These are phyloP conservation scores for Aphodius granarius DNA, from an alignment of 2,888 invertebrate genomes.

Conservation along the genomic window DNA sequence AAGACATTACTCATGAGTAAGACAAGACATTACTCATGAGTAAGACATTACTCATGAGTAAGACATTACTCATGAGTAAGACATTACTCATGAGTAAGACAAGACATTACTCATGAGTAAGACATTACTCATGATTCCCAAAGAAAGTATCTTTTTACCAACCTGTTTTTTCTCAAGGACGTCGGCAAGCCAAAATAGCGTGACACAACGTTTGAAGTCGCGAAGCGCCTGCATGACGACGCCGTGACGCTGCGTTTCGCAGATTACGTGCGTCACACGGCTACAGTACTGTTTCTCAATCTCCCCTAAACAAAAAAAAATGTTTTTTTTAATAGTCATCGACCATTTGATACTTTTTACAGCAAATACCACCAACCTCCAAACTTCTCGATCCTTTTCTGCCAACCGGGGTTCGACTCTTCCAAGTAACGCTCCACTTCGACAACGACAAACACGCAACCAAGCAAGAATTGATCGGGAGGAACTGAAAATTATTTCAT, in stretches of 20 bases:
- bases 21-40: too few relatives aligned
- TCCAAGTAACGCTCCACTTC: slow-evolving; percentile 49
- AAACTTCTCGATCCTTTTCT: slow-evolving; percentile 50
- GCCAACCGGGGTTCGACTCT: slow-evolving; percentile 48
- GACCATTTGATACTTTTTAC: slow-evolving; percentile 13
- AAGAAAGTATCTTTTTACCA: too few relatives aligned
- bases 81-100: too few relatives aligned
- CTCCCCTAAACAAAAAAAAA: slow-evolving; percentile 63
- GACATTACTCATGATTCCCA: too few relatives aligned
- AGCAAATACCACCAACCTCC: too few relatives aligned
- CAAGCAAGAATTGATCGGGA: slow-evolving; percentile 84
- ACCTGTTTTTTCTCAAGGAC: slow-evolving; percentile 81
- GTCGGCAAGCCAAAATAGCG: slow-evolving; percentile 90
- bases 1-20: too few relatives aligned
- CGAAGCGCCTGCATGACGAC: slow-evolving; percentile 82
- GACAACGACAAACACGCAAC: slow-evolving; percentile 83
- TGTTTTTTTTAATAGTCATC: not conserved
- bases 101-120: too few relatives aligned
- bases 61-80: too few relatives aligned
- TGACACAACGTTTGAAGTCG: slow-evolving; percentile 73
- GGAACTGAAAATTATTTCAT: slow-evolving; percentile 60
- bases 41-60: too few relatives aligned
- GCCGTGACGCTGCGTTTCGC: slow-evolving; percentile 88
- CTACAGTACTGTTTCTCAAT: slow-evolving; percentile 83
- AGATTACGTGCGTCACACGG: slow-evolving; percentile 89